Conservation (phyloP, 2,113 vertebrate species). For the Pao palembangensis region DNA sequence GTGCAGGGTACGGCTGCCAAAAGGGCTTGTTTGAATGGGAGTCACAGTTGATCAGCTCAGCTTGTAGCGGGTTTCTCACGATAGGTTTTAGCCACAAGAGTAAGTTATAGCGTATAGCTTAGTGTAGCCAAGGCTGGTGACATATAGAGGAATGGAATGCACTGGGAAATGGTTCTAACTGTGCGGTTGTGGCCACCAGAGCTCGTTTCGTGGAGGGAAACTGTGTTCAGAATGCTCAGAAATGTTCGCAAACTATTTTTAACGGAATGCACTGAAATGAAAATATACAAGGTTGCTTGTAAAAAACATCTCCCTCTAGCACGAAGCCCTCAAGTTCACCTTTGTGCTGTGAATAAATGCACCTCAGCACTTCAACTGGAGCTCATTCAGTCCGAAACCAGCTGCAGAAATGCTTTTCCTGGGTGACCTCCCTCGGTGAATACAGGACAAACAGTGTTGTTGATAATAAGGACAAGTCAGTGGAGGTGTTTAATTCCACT, state of each 20-base stretch:
- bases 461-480: slow-evolving; percentile 25
- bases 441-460: slow-evolving; percentile 18
- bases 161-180: slow-evolving; percentile 35
- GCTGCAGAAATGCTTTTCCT: slow-evolving; percentile 21
- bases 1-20: slow-evolving; percentile 73
- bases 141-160: slow-evolving; percentile 36
- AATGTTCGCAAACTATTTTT: slow-evolving; percentile 5
- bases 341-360: not conserved
- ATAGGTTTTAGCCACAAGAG: slow-evolving; percentile 61
- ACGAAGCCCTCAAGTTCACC: too few species aligned
- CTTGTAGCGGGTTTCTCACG: slow-evolving; percentile 61
- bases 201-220: slow-evolving; percentile 3
- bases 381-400: slow-evolving; percentile 30
- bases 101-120: slow-evolving; percentile 58
- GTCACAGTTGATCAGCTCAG: slow-evolving; percentile 65
- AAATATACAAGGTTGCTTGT: too few species aligned
- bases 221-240: slow-evolving; percentile 2
- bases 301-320: too few species aligned
- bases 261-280: too few species aligned
- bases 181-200: slow-evolving; percentile 19
- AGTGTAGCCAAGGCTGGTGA: slow-evolving; percentile 57
- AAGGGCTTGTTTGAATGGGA: slow-evolving; percentile 75
- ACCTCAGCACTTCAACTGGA: slow-evolving; percentile 15
- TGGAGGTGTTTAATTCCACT: slow-evolving; percentile 12
- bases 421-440: slow-evolving; percentile 21